Percentiles rank a stretch among this genome's conserved stretches.
Conservation (phyloP, 2,113 vertebrate species). For the Phaetusa simplex region DNA sequence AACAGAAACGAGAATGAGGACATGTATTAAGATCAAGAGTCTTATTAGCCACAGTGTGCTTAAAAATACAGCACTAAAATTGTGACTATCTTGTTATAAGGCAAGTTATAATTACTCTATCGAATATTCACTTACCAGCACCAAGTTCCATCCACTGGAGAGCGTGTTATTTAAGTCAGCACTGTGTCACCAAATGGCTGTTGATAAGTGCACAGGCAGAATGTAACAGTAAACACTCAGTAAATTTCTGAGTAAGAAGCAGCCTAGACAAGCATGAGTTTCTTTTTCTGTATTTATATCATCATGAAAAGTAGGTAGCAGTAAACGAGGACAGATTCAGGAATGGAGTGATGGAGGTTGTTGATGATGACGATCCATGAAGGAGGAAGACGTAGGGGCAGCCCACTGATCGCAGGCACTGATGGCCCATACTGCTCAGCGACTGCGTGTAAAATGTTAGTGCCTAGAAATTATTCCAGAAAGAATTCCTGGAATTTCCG, state of each 20-base stretch:
- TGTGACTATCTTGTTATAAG: neutral
- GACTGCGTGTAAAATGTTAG: neutral
- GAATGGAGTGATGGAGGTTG: neutral
- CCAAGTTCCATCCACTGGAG: neutral
- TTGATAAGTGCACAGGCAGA: conserved; percentile 18
- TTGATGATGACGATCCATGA: neutral
- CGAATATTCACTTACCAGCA: neutral
- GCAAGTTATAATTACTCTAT: neutral
- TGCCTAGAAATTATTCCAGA: neutral
- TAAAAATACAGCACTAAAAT: neutral
- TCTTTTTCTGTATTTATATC: conserved; percentile 13
- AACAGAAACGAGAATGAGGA: neutral
- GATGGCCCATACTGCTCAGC: neutral
- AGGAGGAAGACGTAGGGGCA: neutral
- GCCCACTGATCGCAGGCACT: neutral
- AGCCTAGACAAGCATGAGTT: neutral
- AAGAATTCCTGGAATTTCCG: neutral
- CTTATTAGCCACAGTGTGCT: neutral
- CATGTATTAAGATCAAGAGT: neutral
- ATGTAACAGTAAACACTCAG: neutral
- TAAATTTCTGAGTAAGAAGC: neutral
- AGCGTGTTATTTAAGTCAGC: neutral
- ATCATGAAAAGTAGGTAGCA: neutral
- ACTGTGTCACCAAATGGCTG: neutral
- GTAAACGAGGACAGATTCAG: neutral